Percentiles rank a stretch among this genome's conserved stretches.
Conservation (phyloP, 2,797 vertebrate species). For the Arremon brunneinucha region DNA sequence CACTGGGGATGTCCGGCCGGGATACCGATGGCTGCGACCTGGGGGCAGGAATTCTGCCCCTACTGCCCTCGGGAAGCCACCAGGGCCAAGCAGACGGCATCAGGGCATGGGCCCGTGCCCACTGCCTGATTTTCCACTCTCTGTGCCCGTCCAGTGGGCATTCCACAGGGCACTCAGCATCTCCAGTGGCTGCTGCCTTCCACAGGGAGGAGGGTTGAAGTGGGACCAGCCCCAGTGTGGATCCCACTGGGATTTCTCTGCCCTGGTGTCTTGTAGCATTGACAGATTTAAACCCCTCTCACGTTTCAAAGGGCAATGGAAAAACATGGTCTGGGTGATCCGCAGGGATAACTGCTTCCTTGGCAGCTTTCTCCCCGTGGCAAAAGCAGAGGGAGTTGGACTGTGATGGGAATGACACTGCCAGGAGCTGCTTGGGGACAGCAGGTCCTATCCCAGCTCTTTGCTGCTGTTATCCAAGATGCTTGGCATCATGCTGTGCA, state of each 20-base stretch:
- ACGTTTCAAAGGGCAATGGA: not conserved
- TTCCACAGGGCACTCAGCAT: fast-evolving
- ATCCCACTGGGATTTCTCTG: not conserved
- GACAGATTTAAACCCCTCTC: not conserved
- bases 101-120: fast-evolving
- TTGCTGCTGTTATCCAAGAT: not conserved
- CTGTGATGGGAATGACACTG: not conserved
- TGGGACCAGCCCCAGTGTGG: fast-evolving
- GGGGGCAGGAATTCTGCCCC: not conserved
- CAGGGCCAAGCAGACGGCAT: fast-evolving
- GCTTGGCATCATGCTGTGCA: not conserved
- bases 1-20: not conserved
- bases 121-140: not conserved
- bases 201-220: fast-evolving
- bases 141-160: fast-evolving
- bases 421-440: not conserved
- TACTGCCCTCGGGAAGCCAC: fast-evolving
- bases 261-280: not conserved
- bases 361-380: not conserved
- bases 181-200: not conserved
- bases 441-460: not conserved
- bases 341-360: not conserved
- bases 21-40: not conserved
- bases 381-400: not conserved
- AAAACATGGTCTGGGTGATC: not conserved